Evolutionary conservation across 2,113 vertebrate genomes (phyloP).

Genomic region (Synodontis membranacea): DNA sequence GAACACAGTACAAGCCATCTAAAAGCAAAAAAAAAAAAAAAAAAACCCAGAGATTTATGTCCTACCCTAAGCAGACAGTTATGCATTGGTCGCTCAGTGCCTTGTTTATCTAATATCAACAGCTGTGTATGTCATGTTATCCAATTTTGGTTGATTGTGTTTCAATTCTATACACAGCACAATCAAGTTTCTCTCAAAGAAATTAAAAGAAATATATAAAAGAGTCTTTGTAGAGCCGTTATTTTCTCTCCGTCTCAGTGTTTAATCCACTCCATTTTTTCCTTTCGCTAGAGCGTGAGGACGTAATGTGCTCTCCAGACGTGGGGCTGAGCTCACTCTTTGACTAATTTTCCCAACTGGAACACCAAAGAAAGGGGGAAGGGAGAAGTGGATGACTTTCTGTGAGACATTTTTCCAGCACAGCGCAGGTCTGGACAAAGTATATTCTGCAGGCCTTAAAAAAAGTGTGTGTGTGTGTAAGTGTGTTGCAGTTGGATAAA

Average conservation of each 20-base stretch:
- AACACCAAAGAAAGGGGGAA: slow-evolving; percentile 49
- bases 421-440: slow-evolving; percentile 56
- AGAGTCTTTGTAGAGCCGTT: not conserved
- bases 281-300: slow-evolving; percentile 33
- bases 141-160: not conserved
- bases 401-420: slow-evolving; percentile 56
- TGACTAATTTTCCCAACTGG: slow-evolving; percentile 57
- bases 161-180: not conserved
- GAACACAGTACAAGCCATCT: not conserved
- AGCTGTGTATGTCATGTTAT: not conserved
- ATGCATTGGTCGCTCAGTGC: not conserved
- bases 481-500: not conserved
- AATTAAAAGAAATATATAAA: not conserved
- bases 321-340: slow-evolving; percentile 50
- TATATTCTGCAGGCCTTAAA: slow-evolving; percentile 45
- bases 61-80: not conserved
- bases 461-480: not conserved
- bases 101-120: not conserved
- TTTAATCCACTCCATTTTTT: slow-evolving; percentile 12
- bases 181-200: not conserved
- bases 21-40: not conserved
- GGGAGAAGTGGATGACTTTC: slow-evolving; percentile 45
- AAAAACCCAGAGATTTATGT: not conserved
- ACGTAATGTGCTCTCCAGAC: slow-evolving; percentile 61
- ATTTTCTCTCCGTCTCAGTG: not conserved